phyloP scores from a whole-genome alignment of 2,113 vertebrate genomes.

The Cephalopterus ornatus region DNA sequence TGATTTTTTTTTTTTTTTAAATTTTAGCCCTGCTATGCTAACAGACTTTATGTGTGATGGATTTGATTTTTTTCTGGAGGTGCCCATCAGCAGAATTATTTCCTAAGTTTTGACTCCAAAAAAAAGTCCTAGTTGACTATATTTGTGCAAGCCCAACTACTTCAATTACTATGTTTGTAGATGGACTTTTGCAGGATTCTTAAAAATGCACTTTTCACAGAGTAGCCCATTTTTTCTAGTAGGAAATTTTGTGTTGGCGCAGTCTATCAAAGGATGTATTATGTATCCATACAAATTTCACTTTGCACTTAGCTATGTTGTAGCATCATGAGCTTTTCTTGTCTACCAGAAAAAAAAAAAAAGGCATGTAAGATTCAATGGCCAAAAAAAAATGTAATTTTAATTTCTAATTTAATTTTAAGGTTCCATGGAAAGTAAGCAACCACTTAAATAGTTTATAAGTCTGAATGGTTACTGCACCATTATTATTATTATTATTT shows the following conservation, averaged over 20 bases:
- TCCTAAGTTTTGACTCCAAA: background rate
- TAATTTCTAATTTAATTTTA: background rate
- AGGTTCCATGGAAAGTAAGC: accelerated
- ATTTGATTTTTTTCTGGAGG: background rate
- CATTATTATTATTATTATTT: background rate
- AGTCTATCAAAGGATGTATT: background rate
- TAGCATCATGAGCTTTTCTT: background rate
- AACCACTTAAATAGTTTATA: accelerated
- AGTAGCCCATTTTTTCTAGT: background rate
- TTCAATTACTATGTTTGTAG: background rate
- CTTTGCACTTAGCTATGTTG: background rate
- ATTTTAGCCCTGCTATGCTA: background rate
- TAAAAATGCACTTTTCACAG: background rate
- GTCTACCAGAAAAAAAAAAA: background rate
- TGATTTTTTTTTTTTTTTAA: background rate
- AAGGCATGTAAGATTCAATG: background rate
- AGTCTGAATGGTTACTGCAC: background rate
- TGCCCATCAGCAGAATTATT: background rate
- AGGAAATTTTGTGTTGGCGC: background rate
- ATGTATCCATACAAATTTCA: background rate
- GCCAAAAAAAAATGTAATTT: background rate
- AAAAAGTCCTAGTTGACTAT: background rate
- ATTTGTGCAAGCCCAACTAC: background rate
- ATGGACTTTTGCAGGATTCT: background rate
- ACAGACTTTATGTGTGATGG: background rate